Percentiles rank a stretch among this genome's conserved stretches.
phyloP scores from a whole-genome alignment of 2,113 vertebrate genomes.

The Patagioenas fasciata region DNA sequence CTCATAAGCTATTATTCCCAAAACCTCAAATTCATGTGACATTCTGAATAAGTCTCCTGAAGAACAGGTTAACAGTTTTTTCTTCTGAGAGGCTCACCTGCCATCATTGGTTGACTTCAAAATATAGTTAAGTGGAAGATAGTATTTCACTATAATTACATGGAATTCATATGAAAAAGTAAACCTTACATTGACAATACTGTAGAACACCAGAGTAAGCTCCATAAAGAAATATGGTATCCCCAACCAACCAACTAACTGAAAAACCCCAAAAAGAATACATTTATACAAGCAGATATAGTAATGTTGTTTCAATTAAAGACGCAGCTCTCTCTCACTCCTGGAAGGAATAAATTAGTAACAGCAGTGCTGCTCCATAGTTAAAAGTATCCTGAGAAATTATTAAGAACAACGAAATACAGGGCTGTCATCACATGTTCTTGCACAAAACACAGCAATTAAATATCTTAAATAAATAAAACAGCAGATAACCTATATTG shows the following conservation, averaged over 20 bases:
- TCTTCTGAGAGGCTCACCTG: slow-evolving; percentile 67
- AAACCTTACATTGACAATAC: slow-evolving; percentile 75
- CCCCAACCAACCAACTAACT: neutral
- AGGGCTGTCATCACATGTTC: slow-evolving; percentile 78
- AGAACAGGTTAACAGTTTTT: slow-evolving; percentile 71
- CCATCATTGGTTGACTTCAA: slow-evolving; percentile 76
- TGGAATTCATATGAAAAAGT: slow-evolving; percentile 71
- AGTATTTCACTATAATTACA: slow-evolving; percentile 71
- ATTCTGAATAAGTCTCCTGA: slow-evolving; percentile 73
- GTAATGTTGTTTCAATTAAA: slow-evolving; percentile 70
- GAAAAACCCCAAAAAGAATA: slow-evolving; percentile 59
- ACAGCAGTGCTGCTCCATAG: slow-evolving; percentile 72
- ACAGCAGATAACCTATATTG: slow-evolving; percentile 67
- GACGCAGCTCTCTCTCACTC: slow-evolving; percentile 75
- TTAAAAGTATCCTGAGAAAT: slow-evolving; percentile 83
- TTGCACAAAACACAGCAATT: slow-evolving; percentile 79
- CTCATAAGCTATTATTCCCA: slow-evolving; percentile 60
- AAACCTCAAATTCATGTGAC: slow-evolving; percentile 72
- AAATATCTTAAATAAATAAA: slow-evolving; percentile 73
- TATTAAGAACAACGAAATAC: slow-evolving; percentile 79
- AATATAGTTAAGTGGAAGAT: slow-evolving; percentile 76
- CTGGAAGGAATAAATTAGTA: slow-evolving; percentile 80
- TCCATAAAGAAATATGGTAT: slow-evolving; percentile 67
- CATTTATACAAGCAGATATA: slow-evolving; percentile 69
- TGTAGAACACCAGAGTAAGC: slow-evolving; percentile 75